These are phyloP conservation scores for Pachypanchax playfairii DNA, from an alignment of 2,113 vertebrate species.

Conservation along the genomic window DNA sequence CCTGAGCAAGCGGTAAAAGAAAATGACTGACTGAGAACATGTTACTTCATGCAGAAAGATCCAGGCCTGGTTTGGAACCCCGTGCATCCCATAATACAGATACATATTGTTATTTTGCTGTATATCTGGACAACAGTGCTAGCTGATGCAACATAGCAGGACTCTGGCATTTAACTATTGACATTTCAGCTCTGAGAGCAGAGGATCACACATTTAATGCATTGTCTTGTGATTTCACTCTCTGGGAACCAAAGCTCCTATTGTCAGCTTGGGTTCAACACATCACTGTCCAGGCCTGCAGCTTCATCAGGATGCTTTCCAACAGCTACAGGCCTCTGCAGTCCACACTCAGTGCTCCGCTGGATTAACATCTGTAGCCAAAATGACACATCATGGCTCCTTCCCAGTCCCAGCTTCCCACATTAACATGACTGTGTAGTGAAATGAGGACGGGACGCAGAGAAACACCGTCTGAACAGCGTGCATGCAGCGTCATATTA, in stretches of 20 bases:
- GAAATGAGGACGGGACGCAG: constrained; percentile 11
- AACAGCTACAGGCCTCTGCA: constrained; percentile 46
- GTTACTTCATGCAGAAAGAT: too few species aligned
- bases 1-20: too few species aligned
- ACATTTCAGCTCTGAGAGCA: neutral
- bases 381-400: constrained; percentile 55
- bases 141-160: neutral
- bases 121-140: too few species aligned
- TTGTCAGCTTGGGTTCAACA: constrained; percentile 24
- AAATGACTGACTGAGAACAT: too few species aligned
- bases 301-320: constrained; percentile 32
- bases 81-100: too few species aligned
- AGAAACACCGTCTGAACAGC: neutral
- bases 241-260: constrained; percentile 10
- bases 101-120: too few species aligned
- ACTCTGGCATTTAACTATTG: neutral
- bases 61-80: too few species aligned
- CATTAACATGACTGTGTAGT: constrained; percentile 48
- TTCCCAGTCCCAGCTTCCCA: constrained; percentile 28
- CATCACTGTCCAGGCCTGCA: constrained; percentile 42
- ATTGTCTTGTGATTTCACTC: constrained; percentile 9
- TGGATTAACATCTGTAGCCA: constrained; percentile 59
- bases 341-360: constrained; percentile 48
- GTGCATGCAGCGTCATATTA: neutral
- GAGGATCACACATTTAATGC: constrained; percentile 6